Evolutionary conservation across 2,888 invertebrate genomes (phyloP).

Genomic region (Adelognathus sp.): DNA sequence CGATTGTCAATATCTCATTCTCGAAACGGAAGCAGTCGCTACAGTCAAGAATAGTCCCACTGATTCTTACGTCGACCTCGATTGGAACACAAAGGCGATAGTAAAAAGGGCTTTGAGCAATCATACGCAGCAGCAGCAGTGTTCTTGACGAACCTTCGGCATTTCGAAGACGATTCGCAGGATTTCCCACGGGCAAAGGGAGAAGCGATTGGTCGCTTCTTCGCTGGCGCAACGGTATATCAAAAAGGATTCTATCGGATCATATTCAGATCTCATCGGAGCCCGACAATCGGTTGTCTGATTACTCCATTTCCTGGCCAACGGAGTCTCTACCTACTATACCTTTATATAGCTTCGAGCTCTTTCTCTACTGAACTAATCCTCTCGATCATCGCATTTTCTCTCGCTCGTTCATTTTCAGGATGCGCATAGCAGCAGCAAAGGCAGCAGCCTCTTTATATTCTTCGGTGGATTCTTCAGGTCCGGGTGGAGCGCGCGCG

Average conservation of each 20-base stretch:
- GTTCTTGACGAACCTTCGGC: constrained; percentile 54
- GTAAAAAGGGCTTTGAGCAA: constrained; percentile 59
- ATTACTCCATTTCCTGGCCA: constrained; percentile 14
- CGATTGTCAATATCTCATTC: constrained; percentile 43
- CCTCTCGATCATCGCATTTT: constrained; percentile 35
- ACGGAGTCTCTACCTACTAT: background rate
- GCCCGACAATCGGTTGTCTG: constrained; percentile 6
- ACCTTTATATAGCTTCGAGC: background rate
- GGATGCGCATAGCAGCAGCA: background rate
- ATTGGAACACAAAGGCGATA: constrained; percentile 25
- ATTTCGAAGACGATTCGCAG: constrained; percentile 44
- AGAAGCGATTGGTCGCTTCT: constrained; percentile 3
- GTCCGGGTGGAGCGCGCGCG: background rate
- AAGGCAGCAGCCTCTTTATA: background rate
- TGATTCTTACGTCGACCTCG: background rate
- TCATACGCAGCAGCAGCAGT: constrained; percentile 51
- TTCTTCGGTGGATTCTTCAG: constrained; percentile 13
- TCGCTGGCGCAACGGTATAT: background rate
- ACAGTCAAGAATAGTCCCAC: background rate
- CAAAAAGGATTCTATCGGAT: constrained; percentile 18
- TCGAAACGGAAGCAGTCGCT: constrained; percentile 23
- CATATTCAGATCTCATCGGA: constrained; percentile 32
- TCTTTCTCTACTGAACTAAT: constrained; percentile 22
- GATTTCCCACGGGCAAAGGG: constrained; percentile 1
- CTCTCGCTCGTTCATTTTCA: constrained; percentile 20